Base-by-base conservation (phyloP, 2,888 invertebrate genomes). In the Apocheima hispidaria region DNA sequence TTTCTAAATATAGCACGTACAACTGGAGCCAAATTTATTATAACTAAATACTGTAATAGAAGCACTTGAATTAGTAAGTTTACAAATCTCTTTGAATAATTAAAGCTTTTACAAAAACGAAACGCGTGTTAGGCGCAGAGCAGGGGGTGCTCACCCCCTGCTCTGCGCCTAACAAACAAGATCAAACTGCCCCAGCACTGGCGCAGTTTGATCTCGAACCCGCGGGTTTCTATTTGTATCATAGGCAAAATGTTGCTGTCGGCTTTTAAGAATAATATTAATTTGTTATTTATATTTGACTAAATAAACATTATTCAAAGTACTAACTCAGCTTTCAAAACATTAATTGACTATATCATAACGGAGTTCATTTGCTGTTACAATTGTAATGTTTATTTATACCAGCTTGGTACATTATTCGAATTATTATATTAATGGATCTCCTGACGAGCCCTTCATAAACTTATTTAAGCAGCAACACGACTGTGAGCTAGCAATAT, bases 341-440 rank as follows among this genome's bases (percentile, higher is more conserved):
- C 21, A 21, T 41, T 23, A 41, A 21, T 21, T 23, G n/a, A 23
- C n/a, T 21, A 20, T 41, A 41, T n/a, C 20, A 41, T 41, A 41
- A 21, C 21, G 21, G 2, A 21, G 10, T 4, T 7, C 10, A 21
- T 4, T n/a, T 33, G n/a, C 6, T 26, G 12, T 46, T 30, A 28
- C 18, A 18, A 12, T 33, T 35, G n/a, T 49, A 23, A 40, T 23
- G 38, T 50, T 26, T 38, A 26, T 50, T 26, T 38, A 16, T 50
- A 18, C 28, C 5, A 26, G 2, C 23, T n/a, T n/a, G n/a, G 10
- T 14, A 23, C 36, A 43, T 51, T 50, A 56, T 26, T 44, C 43
- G 46, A 44, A 58, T 41, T 12, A 51, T 49, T 57, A 52, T 50
- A 28, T 43, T 44, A 53, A 49, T 53, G 23, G 14, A 41, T 21